Conservation (phyloP, 2,113 vertebrate species). For the Thryonomys swinderianus region DNA sequence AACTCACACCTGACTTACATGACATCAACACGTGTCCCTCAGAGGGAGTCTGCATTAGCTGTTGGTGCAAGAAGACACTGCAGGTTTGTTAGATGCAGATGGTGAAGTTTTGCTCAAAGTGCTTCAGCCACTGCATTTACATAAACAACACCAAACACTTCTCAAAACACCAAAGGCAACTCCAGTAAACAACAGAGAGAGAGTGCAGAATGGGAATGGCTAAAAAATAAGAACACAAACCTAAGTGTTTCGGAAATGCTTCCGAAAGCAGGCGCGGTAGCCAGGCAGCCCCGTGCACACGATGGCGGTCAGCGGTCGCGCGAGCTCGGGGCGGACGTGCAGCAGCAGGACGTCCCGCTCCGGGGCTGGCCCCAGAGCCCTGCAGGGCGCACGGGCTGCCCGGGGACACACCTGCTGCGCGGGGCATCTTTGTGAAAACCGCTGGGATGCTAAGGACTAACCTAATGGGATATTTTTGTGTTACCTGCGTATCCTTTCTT, state of each 20-base stretch:
- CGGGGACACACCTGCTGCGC: background rate
- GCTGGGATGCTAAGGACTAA: background rate
- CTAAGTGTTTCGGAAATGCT: no score
- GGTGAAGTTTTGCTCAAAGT: slow-evolving; percentile 23
- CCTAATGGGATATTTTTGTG: background rate
- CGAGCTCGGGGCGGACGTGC: background rate
- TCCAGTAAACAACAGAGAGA: background rate
- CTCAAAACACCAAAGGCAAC: slow-evolving; percentile 38
- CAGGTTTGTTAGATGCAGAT: background rate
- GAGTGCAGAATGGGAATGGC: background rate
- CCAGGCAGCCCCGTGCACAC: background rate
- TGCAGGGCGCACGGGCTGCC: background rate
- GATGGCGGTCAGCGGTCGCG: fast-evolving
- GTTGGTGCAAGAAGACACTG: background rate
- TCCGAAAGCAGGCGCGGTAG: background rate
- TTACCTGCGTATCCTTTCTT: slow-evolving; percentile 9
- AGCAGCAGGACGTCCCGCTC: background rate
- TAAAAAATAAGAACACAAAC: background rate
- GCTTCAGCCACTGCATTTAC: slow-evolving; percentile 18
- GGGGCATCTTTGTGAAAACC: background rate
- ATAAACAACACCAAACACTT: slow-evolving; percentile 18
- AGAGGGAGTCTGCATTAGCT: background rate
- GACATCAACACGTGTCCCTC: background rate
- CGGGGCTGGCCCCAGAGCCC: no score
- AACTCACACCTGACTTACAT: background rate